Base-by-base conservation (phyloP, 2,797 vertebrate genomes). In the Adrianichthys oophorus region DNA sequence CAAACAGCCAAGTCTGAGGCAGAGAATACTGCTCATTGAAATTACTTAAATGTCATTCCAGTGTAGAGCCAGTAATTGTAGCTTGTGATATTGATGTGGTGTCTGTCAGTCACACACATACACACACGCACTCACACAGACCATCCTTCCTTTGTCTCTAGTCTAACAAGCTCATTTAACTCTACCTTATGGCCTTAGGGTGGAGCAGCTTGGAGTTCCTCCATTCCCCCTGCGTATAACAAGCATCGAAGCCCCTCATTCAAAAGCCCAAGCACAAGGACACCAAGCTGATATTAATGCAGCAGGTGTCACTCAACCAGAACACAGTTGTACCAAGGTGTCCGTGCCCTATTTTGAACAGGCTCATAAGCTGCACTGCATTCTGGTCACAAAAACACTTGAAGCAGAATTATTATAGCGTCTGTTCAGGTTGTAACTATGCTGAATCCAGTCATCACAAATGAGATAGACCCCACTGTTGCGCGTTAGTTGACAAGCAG, bases 31-130 rank as follows among this genome's bases (percentile, higher is more conserved):
- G 58, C 76, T 83, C 65, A 62, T 70, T 77, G 1, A 1, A 73
- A 78, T 82, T 66, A 62, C 72, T 75, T 1, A 1, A 73, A 78
- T 83, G 74, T 75, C 68, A 78, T 63, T 61, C 74, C 42, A 55
- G 72, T 78, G 70, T 72, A 72, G 73, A 83, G 65, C 72, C 75
- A 74, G 74, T 84, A 80, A 89, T 84, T 85, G 78, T 69, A 74
- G 74, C 69, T 84, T 85, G 67, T 75, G 82, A 65, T 82, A 86
- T 85, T 83, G 83, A 86, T 84, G 78, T 78, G 65, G 70, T 71
- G 65, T 82, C 67, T 74, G 52, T 82, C 15, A 41, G 68, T 37
- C 59, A 47, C 63, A 59, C 15, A 29, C 66, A 54, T 41, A 47
- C 45, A 53, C 44, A 62, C 40, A 64, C 64, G 50, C 15, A 40